Percentiles rank a stretch among this genome's conserved stretches.
phyloP scores from a whole-genome alignment of 2,888 invertebrate species.

The Trichopoda pennipes region DNA sequence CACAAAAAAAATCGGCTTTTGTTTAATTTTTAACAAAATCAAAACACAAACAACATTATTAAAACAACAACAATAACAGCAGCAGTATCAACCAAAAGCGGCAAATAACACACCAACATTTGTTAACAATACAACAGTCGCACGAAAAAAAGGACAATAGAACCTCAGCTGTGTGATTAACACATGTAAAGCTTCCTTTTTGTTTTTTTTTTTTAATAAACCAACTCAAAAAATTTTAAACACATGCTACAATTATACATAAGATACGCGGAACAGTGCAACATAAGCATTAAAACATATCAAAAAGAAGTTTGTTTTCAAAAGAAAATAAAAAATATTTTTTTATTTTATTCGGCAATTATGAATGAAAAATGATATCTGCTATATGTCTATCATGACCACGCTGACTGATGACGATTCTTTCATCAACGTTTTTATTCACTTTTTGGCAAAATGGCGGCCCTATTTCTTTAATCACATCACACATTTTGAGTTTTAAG shows the following conservation, averaged over 20 bases:
- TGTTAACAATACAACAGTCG: conserved; percentile 42
- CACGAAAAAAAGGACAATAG: conserved; percentile 56
- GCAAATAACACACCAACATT: conserved; percentile 51
- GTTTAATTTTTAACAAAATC: conserved; percentile 59
- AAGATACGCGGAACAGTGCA: conserved; percentile 1
- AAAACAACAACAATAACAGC: conserved; percentile 64
- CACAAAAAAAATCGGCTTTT: conserved; percentile 44
- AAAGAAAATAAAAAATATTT: no score
- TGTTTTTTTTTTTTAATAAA: conserved; percentile 31
- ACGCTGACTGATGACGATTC: no score
- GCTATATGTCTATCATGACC: no score
- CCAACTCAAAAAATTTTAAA: conserved; percentile 23
- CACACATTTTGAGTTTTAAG: no score
- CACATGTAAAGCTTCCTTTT: conserved; percentile 64
- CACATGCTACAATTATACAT: conserved; percentile 16
- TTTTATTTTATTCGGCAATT: no score
- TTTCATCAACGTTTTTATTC: no score
- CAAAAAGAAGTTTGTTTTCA: no score
- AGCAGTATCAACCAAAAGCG: conserved; percentile 49
- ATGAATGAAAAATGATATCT: no score
- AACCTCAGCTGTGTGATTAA: conserved; percentile 69
- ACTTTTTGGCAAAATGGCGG: no score
- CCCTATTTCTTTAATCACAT: no score
- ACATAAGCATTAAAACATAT: not conserved
- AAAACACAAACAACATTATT: conserved; percentile 67